These are phyloP conservation scores for Notothenia rossii DNA, from an alignment of 2,113 vertebrate genomes.

Conservation along the genomic window DNA sequence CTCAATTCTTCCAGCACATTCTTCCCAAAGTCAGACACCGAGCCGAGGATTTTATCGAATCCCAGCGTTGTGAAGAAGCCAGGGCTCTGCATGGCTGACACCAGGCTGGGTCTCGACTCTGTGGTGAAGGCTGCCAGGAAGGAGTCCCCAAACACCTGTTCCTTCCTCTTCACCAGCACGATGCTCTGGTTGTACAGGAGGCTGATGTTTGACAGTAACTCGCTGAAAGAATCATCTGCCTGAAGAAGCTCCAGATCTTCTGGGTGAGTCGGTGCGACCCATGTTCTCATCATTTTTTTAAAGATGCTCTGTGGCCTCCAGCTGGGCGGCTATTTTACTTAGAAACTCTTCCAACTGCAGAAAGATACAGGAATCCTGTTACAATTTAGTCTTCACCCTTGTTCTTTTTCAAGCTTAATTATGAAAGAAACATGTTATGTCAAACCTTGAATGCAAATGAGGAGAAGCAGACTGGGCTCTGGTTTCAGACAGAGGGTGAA, in stretches of 20 bases:
- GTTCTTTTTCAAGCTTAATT: not conserved
- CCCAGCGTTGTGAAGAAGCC: slow-evolving; percentile 69
- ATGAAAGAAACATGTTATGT: too few relatives aligned
- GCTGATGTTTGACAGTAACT: slow-evolving; percentile 74
- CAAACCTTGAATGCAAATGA: slow-evolving; percentile 85
- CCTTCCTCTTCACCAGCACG: slow-evolving; percentile 82
- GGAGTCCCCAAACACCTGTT: slow-evolving; percentile 82
- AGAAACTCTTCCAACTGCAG: slow-evolving; percentile 86
- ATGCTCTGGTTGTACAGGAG: slow-evolving; percentile 83
- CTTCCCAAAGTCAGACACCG: slow-evolving; percentile 83
- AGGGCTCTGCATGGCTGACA: slow-evolving; percentile 35
- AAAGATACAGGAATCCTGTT: not conserved
- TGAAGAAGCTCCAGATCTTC: slow-evolving; percentile 76
- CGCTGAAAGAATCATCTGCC: slow-evolving; percentile 81
- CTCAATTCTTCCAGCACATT: slow-evolving; percentile 82
- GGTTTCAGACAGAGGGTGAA: too few relatives aligned
- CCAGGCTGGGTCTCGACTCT: slow-evolving; percentile 66
- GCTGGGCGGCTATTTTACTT: slow-evolving; percentile 80
- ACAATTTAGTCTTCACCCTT: not conserved
- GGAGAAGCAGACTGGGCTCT: slow-evolving; percentile 43
- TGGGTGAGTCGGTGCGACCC: not conserved
- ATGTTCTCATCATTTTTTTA: slow-evolving; percentile 20
- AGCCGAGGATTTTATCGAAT: slow-evolving; percentile 78
- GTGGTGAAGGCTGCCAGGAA: slow-evolving; percentile 84
- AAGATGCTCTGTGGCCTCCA: slow-evolving; percentile 71